These are phyloP conservation scores for Spondyliosoma cantharus DNA, from an alignment of 2,797 vertebrate genomes.

Conservation along the genomic window DNA sequence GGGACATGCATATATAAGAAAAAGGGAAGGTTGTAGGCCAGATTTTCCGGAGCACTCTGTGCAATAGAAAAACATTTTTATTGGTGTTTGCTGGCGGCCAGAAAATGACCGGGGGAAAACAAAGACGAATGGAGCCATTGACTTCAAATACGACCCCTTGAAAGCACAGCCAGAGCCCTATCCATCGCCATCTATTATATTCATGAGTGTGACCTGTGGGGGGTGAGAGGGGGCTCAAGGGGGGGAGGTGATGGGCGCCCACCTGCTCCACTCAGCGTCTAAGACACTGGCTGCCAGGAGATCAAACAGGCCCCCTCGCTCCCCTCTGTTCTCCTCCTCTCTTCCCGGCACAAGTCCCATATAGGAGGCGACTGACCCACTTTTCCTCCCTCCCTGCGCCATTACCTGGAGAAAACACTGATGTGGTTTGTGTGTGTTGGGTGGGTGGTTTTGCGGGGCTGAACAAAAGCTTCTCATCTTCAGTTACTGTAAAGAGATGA, in stretches of 20 bases:
- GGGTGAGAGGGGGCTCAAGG: slow-evolving; percentile 21
- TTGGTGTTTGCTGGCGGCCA: slow-evolving; percentile 57
- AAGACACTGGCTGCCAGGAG: slow-evolving; percentile 71
- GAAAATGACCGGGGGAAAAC: slow-evolving; percentile 70
- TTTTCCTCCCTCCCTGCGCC: slow-evolving; percentile 69
- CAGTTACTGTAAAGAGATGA: slow-evolving; percentile 58
- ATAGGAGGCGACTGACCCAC: slow-evolving; percentile 77
- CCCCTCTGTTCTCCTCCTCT: slow-evolving; percentile 61
- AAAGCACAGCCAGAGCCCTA: slow-evolving; percentile 64
- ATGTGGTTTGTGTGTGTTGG: slow-evolving; percentile 31
- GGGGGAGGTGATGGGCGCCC: slow-evolving; percentile 57
- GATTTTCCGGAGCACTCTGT: slow-evolving; percentile 22
- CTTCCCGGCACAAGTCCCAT: slow-evolving; percentile 59
- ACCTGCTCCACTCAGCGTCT: slow-evolving; percentile 74
- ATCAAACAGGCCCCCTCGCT: slow-evolving; percentile 71
- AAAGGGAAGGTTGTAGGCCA: slow-evolving; percentile 26
- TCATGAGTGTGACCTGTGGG: slow-evolving; percentile 72
- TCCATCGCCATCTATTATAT: slow-evolving; percentile 77
- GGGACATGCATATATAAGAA: slow-evolving; percentile 1
- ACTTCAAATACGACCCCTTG: slow-evolving; percentile 75
- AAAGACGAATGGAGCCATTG: slow-evolving; percentile 78
- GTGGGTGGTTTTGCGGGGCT: slow-evolving; percentile 38
- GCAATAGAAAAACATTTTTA: slow-evolving; percentile 60
- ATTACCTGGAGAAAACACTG: slow-evolving; percentile 76
- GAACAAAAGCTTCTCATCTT: slow-evolving; percentile 69